Percentiles rank a stretch among this genome's conserved stretches.
Evolutionary conservation across 2,113 vertebrate genomes (phyloP).

Genomic region (Callaeas wilsoni): DNA sequence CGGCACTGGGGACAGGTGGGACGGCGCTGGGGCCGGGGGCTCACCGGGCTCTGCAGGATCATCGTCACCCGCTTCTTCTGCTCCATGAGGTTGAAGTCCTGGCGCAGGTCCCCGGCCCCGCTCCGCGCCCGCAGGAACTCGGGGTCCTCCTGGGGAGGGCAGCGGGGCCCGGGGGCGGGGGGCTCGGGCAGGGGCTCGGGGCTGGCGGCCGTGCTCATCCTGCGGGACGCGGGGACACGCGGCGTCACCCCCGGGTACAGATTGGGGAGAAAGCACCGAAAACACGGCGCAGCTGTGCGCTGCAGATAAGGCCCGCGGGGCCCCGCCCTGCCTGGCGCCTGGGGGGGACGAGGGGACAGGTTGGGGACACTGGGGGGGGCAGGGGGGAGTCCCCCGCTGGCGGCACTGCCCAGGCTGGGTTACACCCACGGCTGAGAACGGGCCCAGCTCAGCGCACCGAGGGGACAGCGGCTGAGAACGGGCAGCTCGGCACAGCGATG

Average conservation of each 20-base stretch:
- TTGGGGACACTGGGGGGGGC: background rate
- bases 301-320: background rate
- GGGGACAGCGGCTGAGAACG: background rate
- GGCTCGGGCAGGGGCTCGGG: conserved; percentile 61
- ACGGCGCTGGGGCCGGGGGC: background rate
- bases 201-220: conserved; percentile 67
- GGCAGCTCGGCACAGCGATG: background rate
- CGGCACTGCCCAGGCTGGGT: background rate
- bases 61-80: conserved; percentile 91
- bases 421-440: background rate
- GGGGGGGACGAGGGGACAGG: background rate
- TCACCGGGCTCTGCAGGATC: conserved; percentile 90
- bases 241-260: background rate
- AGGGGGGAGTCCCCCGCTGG: background rate
- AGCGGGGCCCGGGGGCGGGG: background rate
- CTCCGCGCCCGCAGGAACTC: conserved; percentile 78
- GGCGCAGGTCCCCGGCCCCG: conserved; percentile 69
- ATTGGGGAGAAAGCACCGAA: background rate
- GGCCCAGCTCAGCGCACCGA: background rate
- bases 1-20: too few species aligned
- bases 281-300: background rate
- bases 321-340: background rate
- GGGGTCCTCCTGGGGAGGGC: conserved; percentile 69
- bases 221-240: background rate
- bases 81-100: conserved; percentile 81